Base-by-base conservation (phyloP, 2,797 vertebrate species). In the Myotis vivesi region DNA sequence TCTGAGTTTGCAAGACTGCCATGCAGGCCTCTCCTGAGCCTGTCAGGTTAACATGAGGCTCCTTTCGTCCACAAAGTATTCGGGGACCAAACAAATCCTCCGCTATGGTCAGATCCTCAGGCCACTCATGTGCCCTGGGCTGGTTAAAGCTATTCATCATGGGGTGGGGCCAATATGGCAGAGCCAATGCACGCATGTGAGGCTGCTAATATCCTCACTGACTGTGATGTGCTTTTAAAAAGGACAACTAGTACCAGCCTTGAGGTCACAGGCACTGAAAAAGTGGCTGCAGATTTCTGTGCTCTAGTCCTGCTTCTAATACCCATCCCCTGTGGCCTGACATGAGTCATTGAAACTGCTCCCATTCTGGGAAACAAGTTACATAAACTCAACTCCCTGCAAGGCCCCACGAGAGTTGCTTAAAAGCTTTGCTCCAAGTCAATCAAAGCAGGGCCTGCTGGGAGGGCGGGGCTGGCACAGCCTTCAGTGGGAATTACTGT, bases 401-500 rank as follows among this genome's bases (percentile, higher is more conserved):
- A 44, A 3, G 92, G 77, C 49, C 86, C 44, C 8, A 0, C 25
- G 53, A 11, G 51, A 91, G 92, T 94, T 94, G 93, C 84, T 64
- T 95, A 89, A 95, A 76, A 66, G 46, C 57, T 77, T 81, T 94
- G 83, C 85, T 88, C 53, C 46, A 71, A 91, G 87, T 91, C 89
- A 72, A 49, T 96, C 96, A 92, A 94, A 96, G 91, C 91, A 96
- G 59, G 46, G 55, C 66, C 71, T 73, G 49, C 68, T 64, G 25
- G 8, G 16, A 86, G 87, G 30, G 80, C 41, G 0, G n/a, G 81
- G 84, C 91, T 93, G 84, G 80, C n/a, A 4, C 73, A 36, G 94
- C 38, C 94, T 87, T 82, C 51, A 22, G 23, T 49, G 86, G 46
- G 96, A 95, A 96, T 97, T 94, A 93, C 46, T 93, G 68, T 95